Percentiles rank a stretch among this genome's conserved stretches.
Evolutionary conservation across 2,888 invertebrate genomes (phyloP).

Genomic region (Electrophaes corylata): DNA sequence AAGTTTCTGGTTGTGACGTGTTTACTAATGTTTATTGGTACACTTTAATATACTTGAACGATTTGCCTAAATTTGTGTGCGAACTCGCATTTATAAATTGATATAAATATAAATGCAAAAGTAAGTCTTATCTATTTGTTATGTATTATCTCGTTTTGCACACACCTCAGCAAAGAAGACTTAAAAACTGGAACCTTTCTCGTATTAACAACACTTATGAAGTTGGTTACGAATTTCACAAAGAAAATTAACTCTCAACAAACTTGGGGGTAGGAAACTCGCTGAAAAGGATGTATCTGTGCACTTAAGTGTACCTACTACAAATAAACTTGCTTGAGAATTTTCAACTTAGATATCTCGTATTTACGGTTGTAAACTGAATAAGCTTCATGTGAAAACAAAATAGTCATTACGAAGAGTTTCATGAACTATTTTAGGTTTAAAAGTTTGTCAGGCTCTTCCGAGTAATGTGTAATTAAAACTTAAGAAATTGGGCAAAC

Average conservation of each 20-base stretch:
- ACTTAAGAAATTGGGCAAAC: neutral
- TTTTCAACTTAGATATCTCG: conserved; percentile 7
- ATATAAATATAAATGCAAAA: too few relatives aligned
- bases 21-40: conserved; percentile 23
- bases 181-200: conserved; percentile 46
- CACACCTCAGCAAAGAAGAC: conserved; percentile 24
- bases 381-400: conserved; percentile 6
- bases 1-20: conserved; percentile 30
- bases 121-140: too few relatives aligned
- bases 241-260: conserved; percentile 52
- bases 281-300: conserved; percentile 26
- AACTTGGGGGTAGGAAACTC: conserved; percentile 42
- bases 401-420: conserved; percentile 17
- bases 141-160: neutral
- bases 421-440: conserved; percentile 22
- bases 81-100: neutral
- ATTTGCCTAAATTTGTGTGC: neutral
- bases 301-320: conserved; percentile 14
- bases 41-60: neutral
- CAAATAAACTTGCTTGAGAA: conserved; percentile 9
- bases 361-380: conserved; percentile 5
- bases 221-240: conserved; percentile 50
- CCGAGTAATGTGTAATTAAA: conserved; percentile 7
- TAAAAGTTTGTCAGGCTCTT: conserved; percentile 7
- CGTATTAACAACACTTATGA: conserved; percentile 54